Evolutionary conservation across 92 coral and sea anemone genomes (phyloP), one percentile per base, ranked within the genome.

Genomic region (Paramuricea clavata): DNA sequence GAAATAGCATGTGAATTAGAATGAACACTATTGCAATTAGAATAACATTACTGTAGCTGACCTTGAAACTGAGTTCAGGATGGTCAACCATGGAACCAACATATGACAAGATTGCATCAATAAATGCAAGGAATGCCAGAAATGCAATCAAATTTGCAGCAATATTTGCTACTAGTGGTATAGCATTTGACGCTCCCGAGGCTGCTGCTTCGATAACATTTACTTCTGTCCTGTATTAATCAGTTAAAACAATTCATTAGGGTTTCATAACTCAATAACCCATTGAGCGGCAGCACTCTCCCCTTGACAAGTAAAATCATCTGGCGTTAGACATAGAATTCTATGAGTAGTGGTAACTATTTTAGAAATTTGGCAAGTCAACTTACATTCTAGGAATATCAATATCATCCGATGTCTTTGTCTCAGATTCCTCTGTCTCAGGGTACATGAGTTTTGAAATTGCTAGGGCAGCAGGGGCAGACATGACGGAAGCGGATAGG

Each of bases 201-300:
- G 99, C 99, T 0, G 99, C 99, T 9, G 99, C 99, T 71, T 96
- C 99, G n/a, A 96, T 96, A 0, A 91, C 84, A 76, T 96, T 96
- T 73, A 88, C 88, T 54, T 96, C 99, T 54, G 59, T 91, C 74
- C 99, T 96, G 81, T 5, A 65, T 22, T 12, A 91, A 69, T 69
- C 0, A 0, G 34, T 26, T 41, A 35, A 15, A 35, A 27, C 0
- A 12, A n/a, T 17, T 39, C 52, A 25, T n/a, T 39, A 10, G 12
- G 19, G 49, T n/a, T 71, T 39, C 5, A 39, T 39, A 4, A 10
- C 44, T 10, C 10, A 39, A 39, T 10, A 4, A 39, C 44, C 10
- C n/a, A n/a, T n/a, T n/a, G n/a, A n/a, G n/a, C n/a, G n/a, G n/a
- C n/a, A n/a, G n/a, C n/a, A n/a, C n/a, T n/a, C n/a, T n/a, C n/a